Base-by-base conservation (phyloP, 2,888 invertebrate genomes). In the Octonoba sinensis region DNA sequence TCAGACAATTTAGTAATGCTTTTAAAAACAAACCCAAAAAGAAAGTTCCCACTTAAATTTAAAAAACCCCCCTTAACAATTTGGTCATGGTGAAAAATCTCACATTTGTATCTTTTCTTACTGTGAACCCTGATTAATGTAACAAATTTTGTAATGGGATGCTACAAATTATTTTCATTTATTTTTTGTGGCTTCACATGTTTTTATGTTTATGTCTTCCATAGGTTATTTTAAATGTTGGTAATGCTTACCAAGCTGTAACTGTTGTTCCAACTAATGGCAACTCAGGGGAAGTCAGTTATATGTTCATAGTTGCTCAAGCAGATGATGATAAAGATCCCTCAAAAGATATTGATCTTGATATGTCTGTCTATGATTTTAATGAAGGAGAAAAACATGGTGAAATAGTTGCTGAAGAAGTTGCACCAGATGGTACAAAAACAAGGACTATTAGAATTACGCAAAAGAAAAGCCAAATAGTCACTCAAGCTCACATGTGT, bases 211-310 rank as follows among this genome's bases (percentile, higher is more conserved):
- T 46, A 57, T 65, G 69, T 57, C 22, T 60, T 69, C 59, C 27
- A 1, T n/a, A 84, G 84, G 82, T 84, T 46, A 84, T 86, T 22
- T 69, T 86, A 49, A 86, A 86, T 87, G 90, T 91, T 22, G 91
- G 91, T 8, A 93, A 92, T 85, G 90, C 91, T 1, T 95, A 92
- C 88, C 95, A 95, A 89, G 93, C 95, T 0, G 93, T 96, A 0
- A 95, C 95, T 0, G 92, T 96, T 84, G 93, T 96, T 66, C 95
- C 95, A 0, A 93, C 95, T 0, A 93, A 94, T 84, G 91, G 91
- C 0, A 92, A 91, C 86, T 91, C 92, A 36, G 94, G 93, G 0
- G 95, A 96, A 89, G 92, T 96, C 49, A 95, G 94, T 89, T 96
- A 96, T 87, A 94, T 96, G 0, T 91, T 96, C 16, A 95, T 96